These are phyloP conservation scores for Drusus annulatus DNA, from an alignment of 1,140 invertebrate species.

Conservation along the genomic window DNA sequence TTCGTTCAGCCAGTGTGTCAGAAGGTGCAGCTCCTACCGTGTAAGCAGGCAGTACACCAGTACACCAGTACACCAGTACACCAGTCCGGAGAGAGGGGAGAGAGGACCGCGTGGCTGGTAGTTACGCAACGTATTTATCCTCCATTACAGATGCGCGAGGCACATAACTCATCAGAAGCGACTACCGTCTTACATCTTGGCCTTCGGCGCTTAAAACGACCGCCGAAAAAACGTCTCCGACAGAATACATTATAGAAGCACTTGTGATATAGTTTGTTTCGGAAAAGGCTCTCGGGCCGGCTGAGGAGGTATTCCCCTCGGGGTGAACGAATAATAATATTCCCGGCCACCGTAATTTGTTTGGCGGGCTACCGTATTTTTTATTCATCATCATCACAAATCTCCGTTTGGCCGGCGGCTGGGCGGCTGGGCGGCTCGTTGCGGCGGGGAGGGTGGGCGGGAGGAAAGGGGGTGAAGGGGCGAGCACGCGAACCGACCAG, in stretches of 20 bases:
- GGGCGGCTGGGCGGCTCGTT: neutral
- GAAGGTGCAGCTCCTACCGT: too few species aligned
- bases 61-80: too few species aligned
- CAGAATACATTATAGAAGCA: neutral
- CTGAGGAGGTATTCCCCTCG: conserved; percentile 42
- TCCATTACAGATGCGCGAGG: conserved; percentile 23
- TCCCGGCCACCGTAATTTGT: conserved; percentile 54
- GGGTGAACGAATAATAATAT: conserved; percentile 50
- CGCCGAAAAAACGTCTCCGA: neutral
- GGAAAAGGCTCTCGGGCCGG: conserved; percentile 4
- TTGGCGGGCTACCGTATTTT: conserved; percentile 51
- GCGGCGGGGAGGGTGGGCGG: conserved; percentile 21
- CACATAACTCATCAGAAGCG: conserved; percentile 35
- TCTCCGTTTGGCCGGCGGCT: conserved; percentile 37
- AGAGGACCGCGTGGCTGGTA: too few species aligned
- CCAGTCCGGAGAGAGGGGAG: too few species aligned
- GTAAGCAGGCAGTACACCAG: too few species aligned
- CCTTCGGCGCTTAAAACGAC: conserved; percentile 1
- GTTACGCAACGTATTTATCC: neutral
- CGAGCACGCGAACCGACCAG: conserved; percentile 40
- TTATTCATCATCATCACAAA: conserved; percentile 46
- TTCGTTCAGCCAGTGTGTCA: too few species aligned
- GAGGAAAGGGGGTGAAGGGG: neutral
- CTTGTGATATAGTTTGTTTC: neutral
- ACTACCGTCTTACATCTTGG: conserved; percentile 41